Evolutionary conservation across 2,888 invertebrate genomes (phyloP).

Genomic region (Philaethria dido): DNA sequence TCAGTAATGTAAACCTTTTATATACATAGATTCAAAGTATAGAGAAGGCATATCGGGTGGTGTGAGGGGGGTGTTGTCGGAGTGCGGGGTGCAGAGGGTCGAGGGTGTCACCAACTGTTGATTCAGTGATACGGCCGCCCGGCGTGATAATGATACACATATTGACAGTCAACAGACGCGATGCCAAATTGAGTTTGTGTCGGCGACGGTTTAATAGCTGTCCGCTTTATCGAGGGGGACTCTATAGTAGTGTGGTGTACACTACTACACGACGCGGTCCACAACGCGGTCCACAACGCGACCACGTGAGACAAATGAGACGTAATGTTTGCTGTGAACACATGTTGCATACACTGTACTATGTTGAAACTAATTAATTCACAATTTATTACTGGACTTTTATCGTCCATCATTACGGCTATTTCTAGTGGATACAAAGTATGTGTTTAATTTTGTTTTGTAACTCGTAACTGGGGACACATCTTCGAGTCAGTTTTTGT

Average conservation of each 20-base stretch:
- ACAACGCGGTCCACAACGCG: background rate
- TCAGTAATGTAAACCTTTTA: no score
- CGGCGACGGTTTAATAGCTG: conserved; percentile 28
- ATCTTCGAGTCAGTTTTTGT: background rate
- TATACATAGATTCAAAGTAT: no score
- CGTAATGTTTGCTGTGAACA: background rate
- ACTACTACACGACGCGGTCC: background rate
- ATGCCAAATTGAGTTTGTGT: conserved; percentile 26
- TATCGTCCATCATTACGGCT: conserved; percentile 4
- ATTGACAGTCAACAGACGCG: conserved; percentile 35
- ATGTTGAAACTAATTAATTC: background rate
- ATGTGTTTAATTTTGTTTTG: background rate
- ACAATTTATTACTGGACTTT: conserved; percentile 16
- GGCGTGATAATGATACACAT: conserved; percentile 26
- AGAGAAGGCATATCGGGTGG: no score
- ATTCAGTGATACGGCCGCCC: conserved; percentile 26
- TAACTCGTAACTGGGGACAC: background rate
- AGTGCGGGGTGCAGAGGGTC: background rate
- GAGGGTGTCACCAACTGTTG: conserved; percentile 34
- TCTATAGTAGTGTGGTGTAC: no score
- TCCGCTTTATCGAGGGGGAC: conserved; percentile 13
- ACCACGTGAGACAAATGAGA: background rate
- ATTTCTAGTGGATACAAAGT: conserved; percentile 1
- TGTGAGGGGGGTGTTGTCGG: no score
- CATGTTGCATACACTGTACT: conserved; percentile 15